Percentiles rank a stretch among this genome's conserved stretches.
phyloP scores from a whole-genome alignment of 2,888 invertebrate species.

The Vannuccia rotundouncinata region DNA sequence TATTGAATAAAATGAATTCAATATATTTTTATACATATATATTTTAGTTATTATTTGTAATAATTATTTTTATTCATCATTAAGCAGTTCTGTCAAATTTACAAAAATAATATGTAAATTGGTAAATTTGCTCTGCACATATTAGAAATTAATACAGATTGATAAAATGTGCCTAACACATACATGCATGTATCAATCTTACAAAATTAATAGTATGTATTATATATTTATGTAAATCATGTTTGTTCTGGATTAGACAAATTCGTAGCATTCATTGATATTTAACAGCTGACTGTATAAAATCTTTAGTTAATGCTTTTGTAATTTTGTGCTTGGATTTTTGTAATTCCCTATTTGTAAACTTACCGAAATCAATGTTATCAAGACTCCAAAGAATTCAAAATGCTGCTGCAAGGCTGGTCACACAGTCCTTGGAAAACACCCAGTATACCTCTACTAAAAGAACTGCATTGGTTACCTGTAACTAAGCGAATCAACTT shows the following conservation, averaged over 20 bases:
- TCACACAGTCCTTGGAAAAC: conserved; percentile 9
- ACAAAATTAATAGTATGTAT: too few relatives aligned
- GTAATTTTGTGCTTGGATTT: not conserved
- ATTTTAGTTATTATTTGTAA: too few relatives aligned
- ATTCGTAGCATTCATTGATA: not conserved
- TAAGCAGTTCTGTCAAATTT: too few relatives aligned
- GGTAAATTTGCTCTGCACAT: too few relatives aligned
- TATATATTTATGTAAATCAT: conserved; percentile 20
- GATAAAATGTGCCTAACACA: too few relatives aligned
- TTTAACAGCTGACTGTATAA: conserved; percentile 1
- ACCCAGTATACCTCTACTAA: conserved; percentile 26
- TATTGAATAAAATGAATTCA: too few relatives aligned
- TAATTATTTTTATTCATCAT: too few relatives aligned
- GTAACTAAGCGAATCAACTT: conserved; percentile 23
- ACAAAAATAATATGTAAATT: too few relatives aligned
- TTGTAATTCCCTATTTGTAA: conserved; percentile 21
- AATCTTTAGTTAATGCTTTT: conserved; percentile 22
- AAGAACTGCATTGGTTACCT: conserved; percentile 19
- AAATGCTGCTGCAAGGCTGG: not conserved
- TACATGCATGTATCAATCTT: too few relatives aligned
- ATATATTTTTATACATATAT: too few relatives aligned
- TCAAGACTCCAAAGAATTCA: conserved; percentile 2
- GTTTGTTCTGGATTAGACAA: conserved; percentile 11
- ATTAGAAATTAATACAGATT: too few relatives aligned
- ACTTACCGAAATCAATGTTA: conserved; percentile 19